Evolutionary conservation across 2,113 vertebrate genomes (phyloP).

Genomic region (Natator depressus): DNA sequence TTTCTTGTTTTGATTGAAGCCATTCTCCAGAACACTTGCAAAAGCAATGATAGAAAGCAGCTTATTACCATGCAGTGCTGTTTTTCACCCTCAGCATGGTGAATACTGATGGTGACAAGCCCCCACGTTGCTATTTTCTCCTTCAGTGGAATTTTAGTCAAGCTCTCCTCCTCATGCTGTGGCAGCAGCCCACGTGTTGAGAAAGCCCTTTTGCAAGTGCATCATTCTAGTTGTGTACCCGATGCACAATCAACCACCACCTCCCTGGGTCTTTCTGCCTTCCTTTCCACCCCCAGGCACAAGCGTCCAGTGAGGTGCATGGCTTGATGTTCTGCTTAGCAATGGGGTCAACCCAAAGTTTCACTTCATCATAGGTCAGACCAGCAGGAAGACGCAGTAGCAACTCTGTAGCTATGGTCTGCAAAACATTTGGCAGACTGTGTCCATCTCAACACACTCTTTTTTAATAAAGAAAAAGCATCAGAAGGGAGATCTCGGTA

Average conservation of each 20-base stretch:
- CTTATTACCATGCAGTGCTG: background rate
- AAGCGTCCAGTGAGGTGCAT: background rate
- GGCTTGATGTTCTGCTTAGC: background rate
- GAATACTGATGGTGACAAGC: background rate
- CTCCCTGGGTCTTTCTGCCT: background rate
- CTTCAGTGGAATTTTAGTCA: background rate
- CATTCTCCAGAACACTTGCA: background rate
- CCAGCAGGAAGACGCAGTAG: background rate
- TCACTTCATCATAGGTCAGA: background rate
- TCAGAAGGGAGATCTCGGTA: background rate
- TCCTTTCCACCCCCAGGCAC: background rate
- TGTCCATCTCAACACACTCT: background rate
- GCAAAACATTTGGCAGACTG: background rate
- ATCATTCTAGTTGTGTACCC: background rate
- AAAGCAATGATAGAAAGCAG: background rate
- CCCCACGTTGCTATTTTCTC: background rate
- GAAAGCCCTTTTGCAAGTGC: background rate
- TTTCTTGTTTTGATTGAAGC: background rate
- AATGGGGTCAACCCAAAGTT: background rate
- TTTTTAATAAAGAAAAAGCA: background rate
- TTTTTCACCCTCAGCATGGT: background rate
- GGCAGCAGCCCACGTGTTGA: background rate
- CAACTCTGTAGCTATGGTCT: background rate
- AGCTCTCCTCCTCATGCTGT: background rate
- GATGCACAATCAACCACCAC: background rate